Evolutionary conservation across 2,113 vertebrate genomes (phyloP).

Genomic region (Ivindomyrus marchei): DNA sequence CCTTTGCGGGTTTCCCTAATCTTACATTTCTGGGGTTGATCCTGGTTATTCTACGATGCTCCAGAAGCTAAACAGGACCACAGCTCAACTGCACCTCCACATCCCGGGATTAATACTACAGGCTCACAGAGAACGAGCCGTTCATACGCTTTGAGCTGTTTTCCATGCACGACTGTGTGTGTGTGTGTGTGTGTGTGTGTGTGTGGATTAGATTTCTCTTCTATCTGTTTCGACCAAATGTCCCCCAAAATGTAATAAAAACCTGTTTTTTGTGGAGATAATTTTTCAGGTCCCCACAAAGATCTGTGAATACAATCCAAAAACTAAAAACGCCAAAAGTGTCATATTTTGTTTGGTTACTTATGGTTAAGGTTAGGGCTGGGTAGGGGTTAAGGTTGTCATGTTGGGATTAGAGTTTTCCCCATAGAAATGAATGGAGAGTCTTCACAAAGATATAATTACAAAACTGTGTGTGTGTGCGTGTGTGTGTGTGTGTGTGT

Average conservation of each 20-base stretch:
- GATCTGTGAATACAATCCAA: too few relatives aligned
- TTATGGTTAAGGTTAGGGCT: too few relatives aligned
- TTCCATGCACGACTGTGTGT: neutral
- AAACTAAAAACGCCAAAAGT: too few relatives aligned
- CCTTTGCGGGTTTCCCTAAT: neutral
- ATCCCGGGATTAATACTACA: neutral
- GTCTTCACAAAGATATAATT: too few relatives aligned
- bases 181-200: neutral
- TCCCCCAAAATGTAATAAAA: too few relatives aligned
- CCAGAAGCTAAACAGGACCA: neutral
- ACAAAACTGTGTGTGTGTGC: neutral
- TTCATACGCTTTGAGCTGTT: neutral
- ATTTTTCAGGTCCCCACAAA: too few relatives aligned
- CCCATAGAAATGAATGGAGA: too few relatives aligned
- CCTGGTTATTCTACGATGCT: neutral
- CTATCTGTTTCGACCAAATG: too few relatives aligned
- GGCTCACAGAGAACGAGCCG: neutral
- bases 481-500: neutral
- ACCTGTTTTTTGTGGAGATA: too few relatives aligned
- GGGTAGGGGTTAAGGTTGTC: too few relatives aligned
- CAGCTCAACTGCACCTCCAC: neutral
- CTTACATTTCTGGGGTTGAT: neutral
- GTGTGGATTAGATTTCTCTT: neutral
- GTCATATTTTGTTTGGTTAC: too few relatives aligned
- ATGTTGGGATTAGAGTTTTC: too few relatives aligned